Evolutionary conservation across 2,113 vertebrate genomes (phyloP).

Genomic region (Jacana jacana): DNA sequence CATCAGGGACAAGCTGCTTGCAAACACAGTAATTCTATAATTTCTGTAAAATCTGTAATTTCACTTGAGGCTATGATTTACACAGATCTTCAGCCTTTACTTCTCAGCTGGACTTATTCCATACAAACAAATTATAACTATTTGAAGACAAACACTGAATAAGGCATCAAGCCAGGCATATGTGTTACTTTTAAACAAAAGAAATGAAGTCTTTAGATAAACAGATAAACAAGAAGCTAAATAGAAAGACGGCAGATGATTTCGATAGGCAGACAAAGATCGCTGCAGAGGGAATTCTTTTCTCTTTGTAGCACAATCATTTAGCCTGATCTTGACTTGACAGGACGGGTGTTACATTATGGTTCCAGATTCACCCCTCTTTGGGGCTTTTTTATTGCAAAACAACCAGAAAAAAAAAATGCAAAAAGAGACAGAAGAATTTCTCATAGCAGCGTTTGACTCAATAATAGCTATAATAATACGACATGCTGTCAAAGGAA

Average conservation of each 20-base stretch:
- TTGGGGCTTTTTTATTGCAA: background rate
- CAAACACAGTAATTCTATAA: background rate
- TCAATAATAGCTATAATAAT: background rate
- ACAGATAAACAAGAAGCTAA: conserved; percentile 23
- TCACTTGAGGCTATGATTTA: conserved; percentile 15
- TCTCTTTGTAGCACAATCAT: background rate
- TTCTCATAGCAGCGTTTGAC: background rate
- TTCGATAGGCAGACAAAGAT: background rate
- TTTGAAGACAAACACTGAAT: background rate
- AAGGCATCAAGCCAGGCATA: background rate
- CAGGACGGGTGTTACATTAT: background rate
- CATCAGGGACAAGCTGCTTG: background rate
- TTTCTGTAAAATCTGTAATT: conserved; percentile 9
- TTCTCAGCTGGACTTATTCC: conserved; percentile 3
- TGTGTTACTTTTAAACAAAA: conserved; percentile 9
- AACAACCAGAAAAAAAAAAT: background rate
- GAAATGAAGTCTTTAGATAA: conserved; percentile 9
- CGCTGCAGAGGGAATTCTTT: background rate
- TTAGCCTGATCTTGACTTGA: conserved; percentile 5
- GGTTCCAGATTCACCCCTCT: background rate
- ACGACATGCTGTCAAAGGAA: background rate
- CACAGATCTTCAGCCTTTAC: background rate
- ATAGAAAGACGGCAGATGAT: background rate
- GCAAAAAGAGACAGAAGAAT: background rate
- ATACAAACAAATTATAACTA: conserved; percentile 3